Evolutionary conservation across 2,888 invertebrate genomes (phyloP).

Genomic region (Tridacna crocea): DNA sequence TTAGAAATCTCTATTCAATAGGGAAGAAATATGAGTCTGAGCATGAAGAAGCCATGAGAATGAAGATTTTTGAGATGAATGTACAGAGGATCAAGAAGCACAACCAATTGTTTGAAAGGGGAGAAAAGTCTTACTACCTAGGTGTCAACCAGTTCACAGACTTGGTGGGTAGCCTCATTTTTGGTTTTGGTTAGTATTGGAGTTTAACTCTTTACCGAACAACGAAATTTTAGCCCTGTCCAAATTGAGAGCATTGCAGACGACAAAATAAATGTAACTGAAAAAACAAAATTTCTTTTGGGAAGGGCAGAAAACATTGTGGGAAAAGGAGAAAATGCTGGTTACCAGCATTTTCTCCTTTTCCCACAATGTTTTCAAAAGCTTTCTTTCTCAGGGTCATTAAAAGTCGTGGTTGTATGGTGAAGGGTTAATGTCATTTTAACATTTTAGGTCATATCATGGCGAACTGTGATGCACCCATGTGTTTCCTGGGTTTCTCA

Average conservation of each 20-base stretch:
- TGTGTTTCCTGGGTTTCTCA: too few relatives aligned
- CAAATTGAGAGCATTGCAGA: too few relatives aligned
- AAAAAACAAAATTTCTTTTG: background rate
- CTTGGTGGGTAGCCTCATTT: slow-evolving; percentile 72
- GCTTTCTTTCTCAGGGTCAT: too few relatives aligned
- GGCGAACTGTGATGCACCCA: too few relatives aligned
- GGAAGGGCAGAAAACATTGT: background rate
- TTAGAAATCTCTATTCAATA: slow-evolving; percentile 37
- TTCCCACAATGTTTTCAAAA: background rate
- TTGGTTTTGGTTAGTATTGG: too few relatives aligned
- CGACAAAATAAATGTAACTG: too few relatives aligned
- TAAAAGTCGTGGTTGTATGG: too few relatives aligned
- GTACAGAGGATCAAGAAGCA: slow-evolving; percentile 69
- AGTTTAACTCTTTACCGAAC: too few relatives aligned
- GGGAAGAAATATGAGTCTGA: slow-evolving; percentile 61
- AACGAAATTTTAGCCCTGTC: too few relatives aligned
- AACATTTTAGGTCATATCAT: too few relatives aligned
- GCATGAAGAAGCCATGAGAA: slow-evolving; percentile 57
- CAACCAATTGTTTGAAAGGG: slow-evolving; percentile 67
- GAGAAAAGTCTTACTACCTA: slow-evolving; percentile 70
- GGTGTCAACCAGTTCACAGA: slow-evolving; percentile 77
- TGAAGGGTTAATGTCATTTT: too few relatives aligned
- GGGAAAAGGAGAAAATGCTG: slow-evolving; percentile 1
- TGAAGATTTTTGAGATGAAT: slow-evolving; percentile 64
- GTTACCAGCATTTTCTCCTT: slow-evolving; percentile 5